Evolutionary conservation across 1,140 invertebrate species (phyloP), one percentile per base, ranked within the genome.

Genomic region (Zaprionus ghesquierei): DNA sequence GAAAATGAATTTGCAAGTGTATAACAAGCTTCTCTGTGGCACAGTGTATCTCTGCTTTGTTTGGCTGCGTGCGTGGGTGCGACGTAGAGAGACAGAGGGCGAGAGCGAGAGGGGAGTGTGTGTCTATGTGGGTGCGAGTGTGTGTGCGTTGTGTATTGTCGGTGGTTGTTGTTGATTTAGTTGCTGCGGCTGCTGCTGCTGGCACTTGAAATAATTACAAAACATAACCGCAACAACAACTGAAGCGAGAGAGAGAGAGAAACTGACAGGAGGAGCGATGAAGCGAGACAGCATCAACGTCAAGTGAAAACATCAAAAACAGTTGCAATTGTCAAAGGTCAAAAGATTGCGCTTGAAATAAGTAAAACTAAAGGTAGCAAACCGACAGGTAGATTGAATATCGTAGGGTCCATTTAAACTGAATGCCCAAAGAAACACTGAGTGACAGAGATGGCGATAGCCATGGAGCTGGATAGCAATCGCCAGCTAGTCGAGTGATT

Each of bases 171-270:
- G 69, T 69, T 78, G 62, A 60, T 70, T 74, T 75, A 41, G 54
- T 44, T 61, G 41, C 41, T 22, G 41, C 41, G 3, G 25, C 41
- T 20, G 25, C 75, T 84, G 76, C 53, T 56, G 51, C 41, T 81
- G 79, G 60, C 79, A 81, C 75, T 79, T 76, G 56, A 70, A 77
- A 64, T 81, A 81, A 82, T 82, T 82, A 69, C 76, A 62, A 75
- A 71, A 59, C 41, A 65, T 15, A 79, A 53, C 29, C 33, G 31
- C 25, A 60, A 38, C 31, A 31, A n/a, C n/a, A 46, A 35, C 15
- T n/a, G 8, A 20, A 31, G 23, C 56, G 2, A 18, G 12, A 60
- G 18, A 12, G 13, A 8, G 35, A 15, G 35, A 15, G 49, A 5
- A 5, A n/a, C n/a, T n/a, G n/a, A n/a, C n/a, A 25, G 46, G 12